A percentile compares a stretch with the other conserved stretches of the same genome.
phyloP scores from a whole-genome alignment of 2,113 vertebrate species.

The Lucifuga dentata region DNA sequence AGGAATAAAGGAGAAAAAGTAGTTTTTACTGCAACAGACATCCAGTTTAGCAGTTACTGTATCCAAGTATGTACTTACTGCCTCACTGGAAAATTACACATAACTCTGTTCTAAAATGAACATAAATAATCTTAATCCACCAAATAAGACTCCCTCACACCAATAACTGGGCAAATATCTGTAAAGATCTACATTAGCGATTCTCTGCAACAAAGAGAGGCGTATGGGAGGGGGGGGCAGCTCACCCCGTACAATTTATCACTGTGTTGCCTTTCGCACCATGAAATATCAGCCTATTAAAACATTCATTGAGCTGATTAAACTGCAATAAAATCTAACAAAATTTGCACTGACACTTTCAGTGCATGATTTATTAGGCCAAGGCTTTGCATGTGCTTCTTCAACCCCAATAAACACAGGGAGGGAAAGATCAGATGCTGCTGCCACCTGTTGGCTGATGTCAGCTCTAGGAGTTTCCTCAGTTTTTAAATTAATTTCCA shows the following conservation, averaged over 20 bases:
- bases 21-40: background rate
- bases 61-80: constrained; percentile 3
- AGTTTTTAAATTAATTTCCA: background rate
- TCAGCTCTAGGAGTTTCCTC: background rate
- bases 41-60: constrained; percentile 5
- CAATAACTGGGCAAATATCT: constrained; percentile 54
- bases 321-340: constrained; percentile 79
- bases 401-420: constrained; percentile 7
- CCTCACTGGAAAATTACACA: constrained; percentile 19
- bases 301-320: constrained; percentile 82
- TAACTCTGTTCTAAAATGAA: constrained; percentile 35
- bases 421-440: constrained; percentile 55
- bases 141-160: constrained; percentile 22
- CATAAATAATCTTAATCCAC: constrained; percentile 36
- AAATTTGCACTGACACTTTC: constrained; percentile 76
- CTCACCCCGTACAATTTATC: constrained; percentile 67
- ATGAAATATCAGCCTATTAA: constrained; percentile 82
- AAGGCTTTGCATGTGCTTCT: constrained; percentile 29
- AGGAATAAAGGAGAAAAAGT: background rate
- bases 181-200: constrained; percentile 45
- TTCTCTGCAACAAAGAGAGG: constrained; percentile 47
- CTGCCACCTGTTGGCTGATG: constrained; percentile 71
- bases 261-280: constrained; percentile 61
- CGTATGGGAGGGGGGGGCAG: constrained; percentile 11
- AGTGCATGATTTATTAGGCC: constrained; percentile 71